A percentile compares a stretch with the other conserved stretches of the same genome.
These are phyloP conservation scores for Neoascia interrupta DNA, from an alignment of 2,888 invertebrate species.

Conservation along the genomic window DNA sequence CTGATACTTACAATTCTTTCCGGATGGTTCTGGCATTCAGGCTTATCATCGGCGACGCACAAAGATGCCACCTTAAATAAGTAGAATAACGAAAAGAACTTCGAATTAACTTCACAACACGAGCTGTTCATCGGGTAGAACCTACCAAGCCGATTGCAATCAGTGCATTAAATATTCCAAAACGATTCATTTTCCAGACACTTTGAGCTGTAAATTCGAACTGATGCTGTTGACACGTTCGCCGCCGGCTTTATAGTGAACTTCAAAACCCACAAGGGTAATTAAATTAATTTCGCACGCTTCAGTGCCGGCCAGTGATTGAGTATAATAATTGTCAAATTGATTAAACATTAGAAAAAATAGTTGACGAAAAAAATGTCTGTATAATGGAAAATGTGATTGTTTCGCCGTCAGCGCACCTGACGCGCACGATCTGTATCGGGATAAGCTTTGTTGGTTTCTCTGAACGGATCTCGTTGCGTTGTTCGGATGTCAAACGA, in stretches of 20 bases:
- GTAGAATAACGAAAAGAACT: slow-evolving; percentile 49
- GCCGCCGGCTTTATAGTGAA: slow-evolving; percentile 37
- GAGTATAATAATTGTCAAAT: no score
- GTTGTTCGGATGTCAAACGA: no score
- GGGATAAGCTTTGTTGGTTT: no score
- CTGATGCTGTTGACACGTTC: not conserved
- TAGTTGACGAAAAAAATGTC: no score
- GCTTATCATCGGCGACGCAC: slow-evolving; percentile 26
- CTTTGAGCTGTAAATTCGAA: slow-evolving; percentile 18
- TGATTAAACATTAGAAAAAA: no score
- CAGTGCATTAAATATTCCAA: slow-evolving; percentile 43
- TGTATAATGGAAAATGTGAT: no score
- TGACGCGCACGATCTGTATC: no score
- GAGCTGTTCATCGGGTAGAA: not conserved
- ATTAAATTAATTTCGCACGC: slow-evolving; percentile 38
- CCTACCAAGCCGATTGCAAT: slow-evolving; percentile 55
- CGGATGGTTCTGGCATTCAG: slow-evolving; percentile 30
- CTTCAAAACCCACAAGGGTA: not conserved
- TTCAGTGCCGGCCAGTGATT: slow-evolving; percentile 35
- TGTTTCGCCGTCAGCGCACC: no score
- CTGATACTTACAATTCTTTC: slow-evolving; percentile 22
- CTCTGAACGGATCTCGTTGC: no score
- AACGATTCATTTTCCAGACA: slow-evolving; percentile 46
- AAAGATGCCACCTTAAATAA: slow-evolving; percentile 51
- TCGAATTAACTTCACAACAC: slow-evolving; percentile 31